Conservation (phyloP, 1,140 invertebrate genomes). For the Diorhabda sublineata region DNA sequence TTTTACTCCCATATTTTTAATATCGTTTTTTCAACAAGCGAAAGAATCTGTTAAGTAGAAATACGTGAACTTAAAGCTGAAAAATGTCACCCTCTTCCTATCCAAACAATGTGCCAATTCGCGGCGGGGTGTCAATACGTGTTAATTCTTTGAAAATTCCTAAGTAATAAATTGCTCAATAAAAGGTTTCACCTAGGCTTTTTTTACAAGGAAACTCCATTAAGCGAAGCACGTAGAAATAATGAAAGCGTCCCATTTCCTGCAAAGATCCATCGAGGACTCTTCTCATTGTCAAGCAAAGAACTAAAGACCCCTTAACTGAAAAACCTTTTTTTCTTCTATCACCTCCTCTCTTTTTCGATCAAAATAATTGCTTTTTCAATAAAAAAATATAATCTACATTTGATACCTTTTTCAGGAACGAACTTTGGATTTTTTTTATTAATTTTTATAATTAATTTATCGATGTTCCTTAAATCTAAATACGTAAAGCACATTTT, state of each 20-base stretch:
- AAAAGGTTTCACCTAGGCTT: constrained; percentile 40
- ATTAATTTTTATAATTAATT: too few species aligned
- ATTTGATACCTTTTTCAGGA: constrained; percentile 26
- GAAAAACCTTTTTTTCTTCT: constrained; percentile 36
- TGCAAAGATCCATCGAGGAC: constrained; percentile 26
- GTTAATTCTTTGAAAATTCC: constrained; percentile 23
- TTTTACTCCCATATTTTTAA: too few species aligned
- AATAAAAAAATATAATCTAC: constrained; percentile 25
- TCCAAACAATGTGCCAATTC: not conserved
- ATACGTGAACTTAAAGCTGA: too few species aligned
- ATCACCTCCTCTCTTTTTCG: constrained; percentile 29
- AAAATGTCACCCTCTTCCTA: not conserved
- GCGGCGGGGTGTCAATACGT: constrained; percentile 17
- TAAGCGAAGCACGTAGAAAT: constrained; percentile 41
- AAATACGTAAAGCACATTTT: too few species aligned
- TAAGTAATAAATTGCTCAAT: constrained; percentile 38
- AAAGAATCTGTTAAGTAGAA: too few species aligned
- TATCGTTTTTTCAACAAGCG: too few species aligned
- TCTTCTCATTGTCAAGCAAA: constrained; percentile 41
- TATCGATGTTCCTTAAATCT: too few species aligned
- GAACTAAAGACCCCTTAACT: constrained; percentile 41
- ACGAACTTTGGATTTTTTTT: not conserved
- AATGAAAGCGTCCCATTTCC: constrained; percentile 43
- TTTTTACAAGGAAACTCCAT: constrained; percentile 44
- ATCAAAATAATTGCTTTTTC: constrained; percentile 34